Evolutionary conservation across 2,797 vertebrate species (phyloP), one percentile per base, ranked within the genome.

Genomic region (Danio aesculapii): DNA sequence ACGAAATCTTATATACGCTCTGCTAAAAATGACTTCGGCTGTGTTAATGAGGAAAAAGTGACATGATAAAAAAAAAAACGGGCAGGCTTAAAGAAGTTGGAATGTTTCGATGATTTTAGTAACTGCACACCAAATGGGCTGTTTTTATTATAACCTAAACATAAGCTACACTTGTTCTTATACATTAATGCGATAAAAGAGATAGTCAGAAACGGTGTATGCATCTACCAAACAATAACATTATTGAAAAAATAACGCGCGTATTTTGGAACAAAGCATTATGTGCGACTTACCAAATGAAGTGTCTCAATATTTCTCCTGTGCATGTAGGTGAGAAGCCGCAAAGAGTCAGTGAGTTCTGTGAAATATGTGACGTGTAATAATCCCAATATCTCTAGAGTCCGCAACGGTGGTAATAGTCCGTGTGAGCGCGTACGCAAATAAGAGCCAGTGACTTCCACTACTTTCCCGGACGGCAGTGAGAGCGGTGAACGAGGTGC

Each of bases 261-360:
- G 3, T 30, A 30, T 1, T 30, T 30, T 30, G 30, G 30, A 30
- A 43, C 30, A 46, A 64, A 57, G 50, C 41, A 50, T 52, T 43
- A 69, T 11, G 72, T 8, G 67, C 68, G 19, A 84, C 93, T 94
- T 89, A 95, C 94, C 91, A 87, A 90, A 91, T 90, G 88, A 91
- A 88, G 88, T 88, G 87, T 76, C 90, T 89, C 92, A 88, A 88
- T 84, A 86, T 79, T 90, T 88, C 90, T 85, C 89, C 88, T 81
- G 91, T 66, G 91, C 92, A 94, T 94, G 89, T 90, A 93, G 90
- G n/a, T 88, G 73, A 88, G 87, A 84, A 85, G 77, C 78, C 84
- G 82, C 88, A 81, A 89, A 85, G 87, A 70, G 87, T 89, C 84
- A 84, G 81, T 85, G 86, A 75, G 50, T 75, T 72, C 52, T 16